Evolutionary conservation across 2,888 invertebrate genomes (phyloP), one percentile per base, ranked within the genome.

Genomic region (Brenthis hecate): DNA sequence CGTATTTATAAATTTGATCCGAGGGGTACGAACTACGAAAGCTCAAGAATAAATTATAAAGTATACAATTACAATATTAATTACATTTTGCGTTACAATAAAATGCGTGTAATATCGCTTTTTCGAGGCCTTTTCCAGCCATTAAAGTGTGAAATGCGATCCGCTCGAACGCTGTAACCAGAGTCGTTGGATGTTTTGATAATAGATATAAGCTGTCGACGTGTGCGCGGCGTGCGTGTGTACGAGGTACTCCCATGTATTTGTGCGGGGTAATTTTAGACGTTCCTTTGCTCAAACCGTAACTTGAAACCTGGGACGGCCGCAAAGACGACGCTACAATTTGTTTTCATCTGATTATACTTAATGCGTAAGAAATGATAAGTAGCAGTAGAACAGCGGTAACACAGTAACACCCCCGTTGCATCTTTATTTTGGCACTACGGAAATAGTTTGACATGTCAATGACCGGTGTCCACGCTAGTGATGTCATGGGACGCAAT

Each of bases 121-220:
- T 92, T 92, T 92, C 91, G 92, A 91, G 92, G 92, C 91, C 92
- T 92, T 92, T 92, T 92, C 92, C 92, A 92, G 90, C 92, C 91
- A 92, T 92, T 92, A 92, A 92, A 92, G 92, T 89, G 88, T 91
- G 92, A 90, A 92, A 92, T 82, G 85, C 86, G 92, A 92, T 91
- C 89, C 92, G 91, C 89, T 91, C 90, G 91, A 89, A 92, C 92
- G 88, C 89, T 87, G 92, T 91, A 92, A 92, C 89, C 87, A 82
- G 91, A 92, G 86, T 84, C 87, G 87, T 83, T 91, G 91, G 90
- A 92, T 92, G 92, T 92, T 92, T 92, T 92, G 92, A 92, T 92
- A 92, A 91, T 92, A 92, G 92, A 92, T 92, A 92, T 91, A 91
- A 88, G 88, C 87, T 78, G 76, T 73, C 81, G 79, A 78, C 84